Evolutionary conservation across 2,797 vertebrate genomes (phyloP).

Genomic region (Macropus fuliginosus): DNA sequence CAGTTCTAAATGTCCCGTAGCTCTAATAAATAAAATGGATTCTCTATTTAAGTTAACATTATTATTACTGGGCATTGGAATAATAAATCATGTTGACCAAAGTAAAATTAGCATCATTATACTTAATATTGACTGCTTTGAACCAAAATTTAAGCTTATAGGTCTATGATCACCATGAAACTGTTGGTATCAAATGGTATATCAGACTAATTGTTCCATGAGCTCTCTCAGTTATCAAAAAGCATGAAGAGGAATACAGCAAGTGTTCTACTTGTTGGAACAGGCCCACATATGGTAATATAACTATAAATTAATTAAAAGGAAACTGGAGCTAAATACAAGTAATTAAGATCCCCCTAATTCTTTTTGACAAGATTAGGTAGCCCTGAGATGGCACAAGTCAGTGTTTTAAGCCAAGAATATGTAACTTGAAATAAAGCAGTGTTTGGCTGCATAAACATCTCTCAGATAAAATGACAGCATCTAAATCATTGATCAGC

Average conservation of each 20-base stretch:
- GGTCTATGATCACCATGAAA: background rate
- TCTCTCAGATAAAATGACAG: conserved; percentile 60
- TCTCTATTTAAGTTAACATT: conserved; percentile 16
- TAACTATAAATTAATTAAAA: conserved; percentile 42
- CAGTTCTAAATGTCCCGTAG: background rate
- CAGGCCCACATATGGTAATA: background rate
- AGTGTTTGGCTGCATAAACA: conserved; percentile 57
- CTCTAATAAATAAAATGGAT: conserved; percentile 42
- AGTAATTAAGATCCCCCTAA: conserved; percentile 25
- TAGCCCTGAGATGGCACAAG: conserved; percentile 33
- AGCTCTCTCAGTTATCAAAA: background rate
- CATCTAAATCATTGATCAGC: conserved; percentile 68
- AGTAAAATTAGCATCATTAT: background rate
- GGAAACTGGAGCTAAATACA: conserved; percentile 31
- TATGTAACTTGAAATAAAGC: conserved; percentile 41
- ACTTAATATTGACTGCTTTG: background rate
- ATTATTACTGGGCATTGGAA: background rate
- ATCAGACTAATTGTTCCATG: conserved; percentile 20
- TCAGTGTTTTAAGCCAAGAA: conserved; percentile 52
- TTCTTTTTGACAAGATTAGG: conserved; percentile 29
- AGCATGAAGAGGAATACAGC: conserved; percentile 5
- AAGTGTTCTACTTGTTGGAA: conserved; percentile 33
- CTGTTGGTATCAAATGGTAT: conserved; percentile 11
- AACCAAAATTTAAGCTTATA: background rate
- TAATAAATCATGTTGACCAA: conserved; percentile 10